phyloP scores from a whole-genome alignment of 92 coral and sea anemone species.

The Phenganax stokvisi region DNA sequence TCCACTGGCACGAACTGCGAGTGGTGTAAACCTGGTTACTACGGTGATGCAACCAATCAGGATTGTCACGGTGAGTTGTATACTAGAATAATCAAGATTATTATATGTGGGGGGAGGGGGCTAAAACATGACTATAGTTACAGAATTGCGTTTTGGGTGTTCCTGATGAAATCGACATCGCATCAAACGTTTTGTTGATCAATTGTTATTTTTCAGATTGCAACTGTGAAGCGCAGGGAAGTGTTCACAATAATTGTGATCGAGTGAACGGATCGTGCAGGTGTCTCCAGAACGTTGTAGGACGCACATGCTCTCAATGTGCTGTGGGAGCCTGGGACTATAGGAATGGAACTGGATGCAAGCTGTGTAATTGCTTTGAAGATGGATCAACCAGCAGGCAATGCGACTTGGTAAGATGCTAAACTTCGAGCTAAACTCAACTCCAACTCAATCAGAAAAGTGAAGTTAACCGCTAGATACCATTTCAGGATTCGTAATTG shows the following conservation, averaged over 20 bases:
- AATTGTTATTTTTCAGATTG: conserved; percentile 50
- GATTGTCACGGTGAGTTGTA: conserved; percentile 62
- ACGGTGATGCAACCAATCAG: conserved; percentile 70
- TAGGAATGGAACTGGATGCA: conserved; percentile 67
- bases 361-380: conserved; percentile 58
- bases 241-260: conserved; percentile 55
- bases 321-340: conserved; percentile 63
- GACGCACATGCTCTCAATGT: conserved; percentile 67
- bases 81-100: too few relatives aligned
- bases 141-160: background rate
- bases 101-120: background rate
- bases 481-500: background rate
- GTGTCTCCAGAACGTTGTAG: conserved; percentile 68
- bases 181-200: background rate
- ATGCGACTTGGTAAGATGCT: conserved; percentile 62
- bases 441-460: too few relatives aligned
- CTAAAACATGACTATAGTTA: background rate
- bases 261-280: conserved; percentile 64
- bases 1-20: conserved; percentile 75
- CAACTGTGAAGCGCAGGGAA: conserved; percentile 64
- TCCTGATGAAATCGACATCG: background rate
- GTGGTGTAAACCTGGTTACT: conserved; percentile 69
- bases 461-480: too few relatives aligned
- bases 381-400: conserved; percentile 62
- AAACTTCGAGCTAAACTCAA: background rate